Evolutionary conservation across 2,797 vertebrate species (phyloP).

Genomic region (Anas georgica): DNA sequence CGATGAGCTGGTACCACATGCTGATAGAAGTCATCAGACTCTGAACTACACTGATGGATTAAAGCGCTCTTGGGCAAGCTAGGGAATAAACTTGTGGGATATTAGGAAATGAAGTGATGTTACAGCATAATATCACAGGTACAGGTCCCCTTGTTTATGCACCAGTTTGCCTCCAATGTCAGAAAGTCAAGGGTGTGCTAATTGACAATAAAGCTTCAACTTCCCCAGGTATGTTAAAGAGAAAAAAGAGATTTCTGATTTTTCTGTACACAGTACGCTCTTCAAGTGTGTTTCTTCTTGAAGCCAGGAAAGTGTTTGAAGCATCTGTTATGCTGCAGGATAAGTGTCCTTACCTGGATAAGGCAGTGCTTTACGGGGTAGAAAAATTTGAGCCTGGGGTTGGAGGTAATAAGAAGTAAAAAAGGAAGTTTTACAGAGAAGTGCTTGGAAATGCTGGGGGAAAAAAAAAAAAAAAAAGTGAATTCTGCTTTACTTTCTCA

Average conservation of each 20-base stretch:
- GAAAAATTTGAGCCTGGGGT: neutral
- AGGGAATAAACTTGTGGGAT: neutral
- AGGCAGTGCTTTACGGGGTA: neutral
- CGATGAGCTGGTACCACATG: accelerated
- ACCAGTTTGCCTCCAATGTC: too few species aligned
- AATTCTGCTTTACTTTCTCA: neutral
- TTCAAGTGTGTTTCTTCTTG: neutral
- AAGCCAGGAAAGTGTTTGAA: neutral
- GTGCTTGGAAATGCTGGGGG: neutral
- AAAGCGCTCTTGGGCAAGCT: neutral
- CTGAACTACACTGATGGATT: neutral
- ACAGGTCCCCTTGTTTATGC: neutral
- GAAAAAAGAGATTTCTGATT: too few species aligned
- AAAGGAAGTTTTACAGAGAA: neutral
- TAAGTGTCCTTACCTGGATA: neutral
- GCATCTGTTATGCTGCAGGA: neutral
- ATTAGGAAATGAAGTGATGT: neutral
- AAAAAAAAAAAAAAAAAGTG: neutral
- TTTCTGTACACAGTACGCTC: too few species aligned
- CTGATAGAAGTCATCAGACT: neutral
- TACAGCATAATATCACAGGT: accelerated
- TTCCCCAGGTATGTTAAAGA: accelerated
- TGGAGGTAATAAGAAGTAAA: neutral
- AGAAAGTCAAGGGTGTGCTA: too few species aligned
- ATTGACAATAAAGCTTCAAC: accelerated